Percentiles rank a stretch among this genome's conserved stretches.
phyloP scores from a whole-genome alignment of 2,888 invertebrate species.

The Orchesella flavescens region DNA sequence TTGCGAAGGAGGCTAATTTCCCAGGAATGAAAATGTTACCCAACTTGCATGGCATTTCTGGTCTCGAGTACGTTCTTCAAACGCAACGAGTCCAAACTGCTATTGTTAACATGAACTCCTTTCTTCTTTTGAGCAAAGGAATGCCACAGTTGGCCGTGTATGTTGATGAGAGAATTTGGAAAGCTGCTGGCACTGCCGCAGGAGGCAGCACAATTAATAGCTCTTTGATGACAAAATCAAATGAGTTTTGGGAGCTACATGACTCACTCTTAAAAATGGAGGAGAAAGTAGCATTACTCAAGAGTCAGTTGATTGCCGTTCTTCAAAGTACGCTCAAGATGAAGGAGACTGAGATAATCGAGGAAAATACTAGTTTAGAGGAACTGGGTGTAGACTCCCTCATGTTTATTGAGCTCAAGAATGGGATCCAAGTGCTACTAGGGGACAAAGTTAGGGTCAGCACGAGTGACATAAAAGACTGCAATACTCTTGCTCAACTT shows the following conservation, averaged over 20 bases:
- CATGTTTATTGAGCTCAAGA: background rate
- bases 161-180: background rate
- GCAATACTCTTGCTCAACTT: background rate
- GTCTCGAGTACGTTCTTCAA: background rate
- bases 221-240: too few species aligned
- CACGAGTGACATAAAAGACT: background rate
- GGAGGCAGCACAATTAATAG: background rate
- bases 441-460: background rate
- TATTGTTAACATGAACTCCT: background rate
- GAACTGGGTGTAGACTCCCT: constrained; percentile 2
- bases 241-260: background rate
- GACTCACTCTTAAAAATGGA: background rate
- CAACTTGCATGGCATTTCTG: background rate
- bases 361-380: background rate
- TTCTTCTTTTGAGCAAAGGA: background rate
- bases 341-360: background rate
- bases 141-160: background rate
- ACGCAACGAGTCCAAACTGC: too few species aligned
- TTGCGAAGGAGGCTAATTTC: background rate
- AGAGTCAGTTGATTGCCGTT: background rate
- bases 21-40: background rate
- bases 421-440: background rate
- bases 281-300: background rate
- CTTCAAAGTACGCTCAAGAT: background rate
- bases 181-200: background rate